Percentiles rank a stretch among this genome's conserved stretches.
Evolutionary conservation across 2,113 vertebrate species (phyloP).

Genomic region (Stigmatopora nigra): DNA sequence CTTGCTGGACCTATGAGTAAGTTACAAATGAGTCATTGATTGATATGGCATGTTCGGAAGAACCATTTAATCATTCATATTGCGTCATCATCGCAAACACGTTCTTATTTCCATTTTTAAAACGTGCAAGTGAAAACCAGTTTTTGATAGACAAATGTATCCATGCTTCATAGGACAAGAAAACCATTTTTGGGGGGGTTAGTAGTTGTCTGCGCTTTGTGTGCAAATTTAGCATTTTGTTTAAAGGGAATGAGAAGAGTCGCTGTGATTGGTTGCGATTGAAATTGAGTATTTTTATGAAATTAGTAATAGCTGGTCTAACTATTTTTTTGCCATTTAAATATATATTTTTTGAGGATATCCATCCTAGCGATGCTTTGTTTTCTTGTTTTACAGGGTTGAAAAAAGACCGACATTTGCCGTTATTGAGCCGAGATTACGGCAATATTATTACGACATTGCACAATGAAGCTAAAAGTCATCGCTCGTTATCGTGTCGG

Average conservation of each 20-base stretch:
- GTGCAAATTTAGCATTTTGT: too few species aligned
- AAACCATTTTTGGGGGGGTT: too few species aligned
- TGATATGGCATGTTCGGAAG: background rate
- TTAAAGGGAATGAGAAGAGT: too few species aligned
- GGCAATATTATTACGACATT: conserved; percentile 91
- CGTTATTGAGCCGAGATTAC: conserved; percentile 77
- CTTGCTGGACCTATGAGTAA: conserved; percentile 94
- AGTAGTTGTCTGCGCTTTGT: too few species aligned
- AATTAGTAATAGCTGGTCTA: too few species aligned
- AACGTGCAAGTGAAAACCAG: background rate
- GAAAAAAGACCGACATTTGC: conserved; percentile 79
- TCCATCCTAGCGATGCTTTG: background rate
- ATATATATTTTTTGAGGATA: background rate
- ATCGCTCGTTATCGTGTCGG: background rate
- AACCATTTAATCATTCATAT: background rate
- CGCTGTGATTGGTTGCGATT: too few species aligned
- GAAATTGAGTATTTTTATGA: too few species aligned
- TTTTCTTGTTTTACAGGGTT: conserved; percentile 61
- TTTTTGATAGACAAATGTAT: too few species aligned
- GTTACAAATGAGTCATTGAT: conserved; percentile 37
- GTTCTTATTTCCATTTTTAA: background rate
- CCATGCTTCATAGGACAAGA: too few species aligned
- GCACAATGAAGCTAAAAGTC: conserved; percentile 67
- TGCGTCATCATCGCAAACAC: background rate
- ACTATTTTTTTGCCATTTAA: too few species aligned